Conservation (phyloP, 2,888 invertebrate genomes). For the Pseudeuparius sepicola region DNA sequence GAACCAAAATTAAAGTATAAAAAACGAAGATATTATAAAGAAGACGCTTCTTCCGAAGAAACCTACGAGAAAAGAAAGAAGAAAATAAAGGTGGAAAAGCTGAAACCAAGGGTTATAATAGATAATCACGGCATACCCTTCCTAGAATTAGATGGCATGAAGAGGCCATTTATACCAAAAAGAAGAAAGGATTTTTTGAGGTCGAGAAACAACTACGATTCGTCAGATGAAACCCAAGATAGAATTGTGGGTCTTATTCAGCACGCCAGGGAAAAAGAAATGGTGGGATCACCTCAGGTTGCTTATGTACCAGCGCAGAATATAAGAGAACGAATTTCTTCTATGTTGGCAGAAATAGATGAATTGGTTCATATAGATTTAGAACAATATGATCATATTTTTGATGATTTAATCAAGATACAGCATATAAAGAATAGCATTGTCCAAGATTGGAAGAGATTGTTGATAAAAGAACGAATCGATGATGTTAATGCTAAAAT, state of each 20-base stretch:
- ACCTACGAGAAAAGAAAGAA: conserved; percentile 18
- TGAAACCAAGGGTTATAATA: conserved; percentile 31
- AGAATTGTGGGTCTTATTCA: conserved; percentile 29
- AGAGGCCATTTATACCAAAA: conserved; percentile 25
- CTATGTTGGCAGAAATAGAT: conserved; percentile 31
- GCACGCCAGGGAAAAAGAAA: conserved; percentile 24
- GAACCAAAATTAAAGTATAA: conserved; percentile 4
- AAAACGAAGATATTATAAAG: conserved; percentile 3
- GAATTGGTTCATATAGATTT: conserved; percentile 30
- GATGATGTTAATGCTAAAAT: conserved; percentile 31
- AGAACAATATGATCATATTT: conserved; percentile 29
- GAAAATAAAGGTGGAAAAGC: conserved; percentile 27
- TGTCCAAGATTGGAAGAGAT: conserved; percentile 33
- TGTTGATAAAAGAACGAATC: conserved; percentile 27
- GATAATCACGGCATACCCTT: conserved; percentile 32
- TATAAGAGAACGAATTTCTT: conserved; percentile 31
- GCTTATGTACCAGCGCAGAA: conserved; percentile 27
- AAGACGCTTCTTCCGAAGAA: conserved; percentile 17
- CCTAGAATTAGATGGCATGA: conserved; percentile 31
- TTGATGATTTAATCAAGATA: conserved; percentile 30
- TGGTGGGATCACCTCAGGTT: conserved; percentile 17
- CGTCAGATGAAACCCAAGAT: conserved; percentile 26
- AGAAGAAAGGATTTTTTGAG: no score
- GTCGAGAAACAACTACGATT: conserved; percentile 13
- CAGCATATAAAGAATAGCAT: conserved; percentile 31